A percentile compares a stretch with the other conserved stretches of the same genome.
Evolutionary conservation across 2,113 vertebrate species (phyloP).

Genomic region (Hydrochoerus hydrochaeris): DNA sequence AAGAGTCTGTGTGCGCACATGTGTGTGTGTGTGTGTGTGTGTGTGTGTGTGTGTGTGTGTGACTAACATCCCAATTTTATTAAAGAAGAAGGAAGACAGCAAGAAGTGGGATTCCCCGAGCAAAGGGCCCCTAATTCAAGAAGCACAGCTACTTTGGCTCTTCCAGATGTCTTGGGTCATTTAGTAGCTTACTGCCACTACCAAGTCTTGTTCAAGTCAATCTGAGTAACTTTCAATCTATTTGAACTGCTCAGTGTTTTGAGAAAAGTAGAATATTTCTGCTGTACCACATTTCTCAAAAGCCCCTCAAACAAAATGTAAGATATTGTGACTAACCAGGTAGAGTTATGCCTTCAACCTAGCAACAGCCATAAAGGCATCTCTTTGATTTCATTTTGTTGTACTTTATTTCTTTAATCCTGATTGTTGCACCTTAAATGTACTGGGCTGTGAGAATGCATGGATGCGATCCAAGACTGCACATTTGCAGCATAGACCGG

Average conservation of each 20-base stretch:
- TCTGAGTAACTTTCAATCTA: neutral
- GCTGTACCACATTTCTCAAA: neutral
- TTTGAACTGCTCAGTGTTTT: neutral
- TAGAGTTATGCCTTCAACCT: neutral
- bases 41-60: neutral
- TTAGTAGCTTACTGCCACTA: neutral
- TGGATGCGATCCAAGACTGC: neutral
- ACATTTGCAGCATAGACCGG: neutral
- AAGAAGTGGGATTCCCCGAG: neutral
- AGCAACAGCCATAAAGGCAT: neutral
- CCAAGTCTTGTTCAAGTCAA: neutral
- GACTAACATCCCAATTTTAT: neutral
- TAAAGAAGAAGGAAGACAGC: neutral
- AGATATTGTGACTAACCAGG: neutral
- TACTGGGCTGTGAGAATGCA: neutral
- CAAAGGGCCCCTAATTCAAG: neutral
- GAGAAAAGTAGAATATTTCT: neutral
- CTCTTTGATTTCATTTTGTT: constrained; percentile 18
- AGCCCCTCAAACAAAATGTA: neutral
- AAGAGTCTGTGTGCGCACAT: neutral
- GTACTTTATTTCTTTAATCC: neutral
- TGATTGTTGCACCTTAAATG: neutral
- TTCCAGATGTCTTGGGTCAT: neutral
- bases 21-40: too few relatives aligned
- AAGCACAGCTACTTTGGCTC: neutral